Evolutionary conservation across 2,113 vertebrate species (phyloP).

Genomic region (Crocuta crocuta): DNA sequence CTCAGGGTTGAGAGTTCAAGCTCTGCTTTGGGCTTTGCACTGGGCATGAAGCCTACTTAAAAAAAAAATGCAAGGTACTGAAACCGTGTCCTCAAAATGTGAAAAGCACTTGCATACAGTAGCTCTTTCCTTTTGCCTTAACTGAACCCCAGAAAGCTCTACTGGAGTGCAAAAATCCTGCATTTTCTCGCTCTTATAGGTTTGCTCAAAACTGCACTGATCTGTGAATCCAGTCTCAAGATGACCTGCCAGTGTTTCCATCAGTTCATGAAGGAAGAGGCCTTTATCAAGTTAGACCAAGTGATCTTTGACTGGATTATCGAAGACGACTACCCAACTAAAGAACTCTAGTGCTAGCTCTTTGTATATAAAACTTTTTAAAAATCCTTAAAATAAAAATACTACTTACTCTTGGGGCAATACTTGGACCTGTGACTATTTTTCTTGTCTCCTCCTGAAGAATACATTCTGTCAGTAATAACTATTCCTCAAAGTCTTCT

Average conservation of each 20-base stretch:
- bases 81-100: not conserved
- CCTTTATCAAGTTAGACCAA: not conserved
- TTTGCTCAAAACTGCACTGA: not conserved
- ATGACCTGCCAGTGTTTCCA: too few species aligned
- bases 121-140: too few species aligned
- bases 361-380: not conserved
- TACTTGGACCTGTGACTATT: not conserved
- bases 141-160: not conserved
- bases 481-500: not conserved
- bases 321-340: not conserved
- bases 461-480: not conserved
- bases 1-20: too few species aligned
- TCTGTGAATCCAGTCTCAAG: not conserved
- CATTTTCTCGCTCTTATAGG: not conserved
- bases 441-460: not conserved
- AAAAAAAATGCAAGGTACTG: not conserved
- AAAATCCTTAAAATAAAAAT: not conserved
- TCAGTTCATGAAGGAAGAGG: not conserved
- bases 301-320: not conserved
- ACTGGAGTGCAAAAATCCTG: not conserved
- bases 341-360: not conserved
- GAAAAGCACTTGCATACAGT: not conserved
- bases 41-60: too few species aligned
- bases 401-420: not conserved
- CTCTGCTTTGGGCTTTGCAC: too few species aligned